Base-by-base conservation (phyloP, 2,888 invertebrate species). In the Napeogenes sylphis region DNA sequence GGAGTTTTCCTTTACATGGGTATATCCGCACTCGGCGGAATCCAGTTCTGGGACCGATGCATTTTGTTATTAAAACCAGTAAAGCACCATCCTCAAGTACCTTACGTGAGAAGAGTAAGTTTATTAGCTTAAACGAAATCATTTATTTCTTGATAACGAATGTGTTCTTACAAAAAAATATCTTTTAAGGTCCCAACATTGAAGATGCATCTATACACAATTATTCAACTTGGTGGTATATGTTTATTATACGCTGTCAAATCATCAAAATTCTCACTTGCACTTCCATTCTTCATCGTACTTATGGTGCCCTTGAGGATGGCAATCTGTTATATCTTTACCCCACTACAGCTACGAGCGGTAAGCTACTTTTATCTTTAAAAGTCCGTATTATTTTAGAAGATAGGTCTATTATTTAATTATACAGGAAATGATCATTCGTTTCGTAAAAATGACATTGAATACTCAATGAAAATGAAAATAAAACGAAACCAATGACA, bases 1-100 rank as follows among this genome's bases (percentile, higher is more conserved):
- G 99, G 99, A 32, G 97, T 99, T 38, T 99, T 99, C 90, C 93
- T 99, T 21, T 98, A 98, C 88, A 97, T 97, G 97, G 99, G 99
- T 61, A 94, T 98, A 68, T 97, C 98, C 0, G 97, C 98, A 4
- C 95, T 98, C 73, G 95, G 95, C 74, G 98, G 98, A 65, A 97
- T 99, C 32, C 98, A 99, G 85, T 93, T 99, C 80, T 97, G 98
- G 85, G 97, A 98, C 75, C 92, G 99, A 63, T 90, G 96, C 70
- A 93, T 96, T 73, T 91, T 99, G 56, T 93, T 98, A 71, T 94
- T 99, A 79, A 97, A 98, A 94, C 99, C 99, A 0, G 96, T 96
- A 8, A 99, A 99, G 84, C 97, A 99, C 85, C 98, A 98, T 85
- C 98, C 98, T 4, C 95, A 95, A 73, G 94, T 95, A 30, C 93